phyloP scores from a whole-genome alignment of 2,113 vertebrate species.

The Pionites leucogaster region DNA sequence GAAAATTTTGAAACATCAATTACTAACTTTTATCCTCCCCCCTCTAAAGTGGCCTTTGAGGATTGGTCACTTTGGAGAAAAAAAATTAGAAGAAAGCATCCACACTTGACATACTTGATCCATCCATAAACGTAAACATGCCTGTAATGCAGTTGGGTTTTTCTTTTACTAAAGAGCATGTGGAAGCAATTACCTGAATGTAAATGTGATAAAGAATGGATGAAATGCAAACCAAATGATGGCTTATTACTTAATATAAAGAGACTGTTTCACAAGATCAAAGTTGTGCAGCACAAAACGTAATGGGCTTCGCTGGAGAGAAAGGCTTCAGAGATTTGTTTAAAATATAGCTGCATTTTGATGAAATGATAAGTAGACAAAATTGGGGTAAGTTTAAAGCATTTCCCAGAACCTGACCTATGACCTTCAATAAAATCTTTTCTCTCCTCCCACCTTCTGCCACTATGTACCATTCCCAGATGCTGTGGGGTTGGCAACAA shows the following conservation, averaged over 20 bases:
- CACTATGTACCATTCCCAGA: not conserved
- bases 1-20: constrained; percentile 15
- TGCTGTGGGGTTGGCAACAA: not conserved
- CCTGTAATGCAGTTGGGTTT: constrained; percentile 34
- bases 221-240: constrained; percentile 67
- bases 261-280: constrained; percentile 54
- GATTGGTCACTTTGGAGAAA: not conserved
- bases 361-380: constrained; percentile 51
- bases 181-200: constrained; percentile 70
- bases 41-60: not conserved
- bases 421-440: not conserved
- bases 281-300: constrained; percentile 32
- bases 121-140: constrained; percentile 39
- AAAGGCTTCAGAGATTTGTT: constrained; percentile 19
- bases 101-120: constrained; percentile 38
- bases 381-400: constrained; percentile 12
- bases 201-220: constrained; percentile 66
- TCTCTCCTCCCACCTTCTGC: not conserved
- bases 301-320: constrained; percentile 24
- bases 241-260: constrained; percentile 67
- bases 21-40: not conserved
- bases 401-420: not conserved
- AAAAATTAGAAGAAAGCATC: not conserved
- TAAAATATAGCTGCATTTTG: not conserved
- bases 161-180: constrained; percentile 47